These are phyloP conservation scores for Corythornis vintsioides DNA, from an alignment of 2,113 vertebrate genomes.

Conservation along the genomic window DNA sequence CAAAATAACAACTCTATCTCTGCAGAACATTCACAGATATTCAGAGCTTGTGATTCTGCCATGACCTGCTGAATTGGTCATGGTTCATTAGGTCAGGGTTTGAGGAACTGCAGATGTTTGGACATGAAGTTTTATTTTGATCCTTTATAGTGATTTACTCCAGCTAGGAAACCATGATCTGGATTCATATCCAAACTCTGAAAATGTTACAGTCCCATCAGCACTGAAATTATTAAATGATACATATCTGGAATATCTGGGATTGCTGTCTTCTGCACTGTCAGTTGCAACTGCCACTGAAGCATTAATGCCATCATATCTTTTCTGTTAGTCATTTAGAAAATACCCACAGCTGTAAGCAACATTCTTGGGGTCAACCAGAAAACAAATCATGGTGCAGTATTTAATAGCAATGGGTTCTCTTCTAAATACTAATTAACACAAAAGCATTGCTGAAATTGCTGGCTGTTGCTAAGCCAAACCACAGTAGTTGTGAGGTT, in stretches of 20 bases:
- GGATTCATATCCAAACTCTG: neutral
- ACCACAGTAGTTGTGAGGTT: neutral
- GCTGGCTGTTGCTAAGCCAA: neutral
- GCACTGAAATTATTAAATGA: neutral
- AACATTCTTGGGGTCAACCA: neutral
- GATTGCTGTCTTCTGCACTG: neutral
- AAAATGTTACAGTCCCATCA: neutral
- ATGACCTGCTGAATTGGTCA: neutral
- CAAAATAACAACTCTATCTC: neutral
- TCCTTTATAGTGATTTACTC: neutral
- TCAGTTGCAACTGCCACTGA: neutral
- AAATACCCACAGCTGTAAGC: neutral
- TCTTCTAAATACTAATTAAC: neutral
- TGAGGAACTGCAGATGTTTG: conserved; percentile 23
- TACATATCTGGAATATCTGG: neutral
- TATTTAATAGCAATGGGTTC: neutral
- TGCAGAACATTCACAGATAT: neutral
- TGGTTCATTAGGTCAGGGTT: neutral
- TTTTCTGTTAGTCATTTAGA: neutral
- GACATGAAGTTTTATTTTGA: neutral
- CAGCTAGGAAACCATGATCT: neutral
- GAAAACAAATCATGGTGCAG: neutral
- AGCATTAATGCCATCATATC: neutral
- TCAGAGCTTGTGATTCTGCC: neutral
- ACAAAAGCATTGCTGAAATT: neutral